phyloP scores from a whole-genome alignment of 1,140 invertebrate genomes.

The Caenorhabditis briggsae region DNA sequence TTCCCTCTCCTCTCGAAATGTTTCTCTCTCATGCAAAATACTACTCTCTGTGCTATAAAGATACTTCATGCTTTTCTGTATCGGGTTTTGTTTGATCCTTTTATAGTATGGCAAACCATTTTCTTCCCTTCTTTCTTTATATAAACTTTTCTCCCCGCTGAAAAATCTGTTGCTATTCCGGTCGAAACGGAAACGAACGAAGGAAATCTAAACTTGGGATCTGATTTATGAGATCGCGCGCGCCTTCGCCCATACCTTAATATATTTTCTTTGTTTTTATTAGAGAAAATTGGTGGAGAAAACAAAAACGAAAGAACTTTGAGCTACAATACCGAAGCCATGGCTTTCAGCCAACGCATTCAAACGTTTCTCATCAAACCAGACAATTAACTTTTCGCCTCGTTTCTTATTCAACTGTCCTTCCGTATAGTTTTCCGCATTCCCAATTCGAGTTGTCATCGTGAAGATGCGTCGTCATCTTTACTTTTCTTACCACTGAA shows the following conservation, averaged over 20 bases:
- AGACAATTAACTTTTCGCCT: slow-evolving; percentile 30
- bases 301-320: neutral
- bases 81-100: neutral
- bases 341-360: neutral
- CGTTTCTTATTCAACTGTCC: neutral
- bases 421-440: slow-evolving; percentile 42
- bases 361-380: neutral
- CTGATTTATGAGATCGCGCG: slow-evolving; percentile 41
- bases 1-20: neutral
- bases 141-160: neutral
- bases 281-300: neutral
- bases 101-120: neutral
- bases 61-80: neutral
- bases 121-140: neutral
- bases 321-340: no score
- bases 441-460: slow-evolving; percentile 9
- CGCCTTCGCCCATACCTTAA: neutral
- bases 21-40: neutral
- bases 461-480: slow-evolving; percentile 27
- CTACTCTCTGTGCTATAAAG: neutral
- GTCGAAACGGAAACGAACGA: slow-evolving; percentile 38
- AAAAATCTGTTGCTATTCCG: neutral
- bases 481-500: slow-evolving; percentile 37
- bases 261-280: slow-evolving; percentile 3
- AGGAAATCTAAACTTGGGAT: slow-evolving; percentile 7